Conservation (phyloP, 2,797 vertebrate genomes). For the Protonibea diacanthus region DNA sequence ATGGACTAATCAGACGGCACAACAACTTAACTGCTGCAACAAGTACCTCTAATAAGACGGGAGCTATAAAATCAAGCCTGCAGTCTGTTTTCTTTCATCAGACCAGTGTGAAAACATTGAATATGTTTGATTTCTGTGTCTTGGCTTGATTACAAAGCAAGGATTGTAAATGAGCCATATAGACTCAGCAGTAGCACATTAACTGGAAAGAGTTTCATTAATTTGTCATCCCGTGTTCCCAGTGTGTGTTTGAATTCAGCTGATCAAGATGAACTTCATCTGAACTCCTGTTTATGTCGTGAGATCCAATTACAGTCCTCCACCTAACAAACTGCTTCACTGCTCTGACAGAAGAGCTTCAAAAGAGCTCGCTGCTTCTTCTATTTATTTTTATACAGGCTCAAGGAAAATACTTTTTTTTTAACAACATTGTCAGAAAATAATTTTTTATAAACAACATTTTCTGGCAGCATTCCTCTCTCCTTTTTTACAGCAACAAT, state of each 20-base stretch:
- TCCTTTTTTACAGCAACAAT: no score
- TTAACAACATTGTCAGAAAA: no score
- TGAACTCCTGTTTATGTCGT: not conserved
- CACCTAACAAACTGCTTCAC: not conserved
- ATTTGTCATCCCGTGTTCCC: not conserved
- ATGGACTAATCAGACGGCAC: conserved; percentile 2
- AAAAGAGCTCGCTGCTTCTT: not conserved
- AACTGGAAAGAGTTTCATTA: not conserved
- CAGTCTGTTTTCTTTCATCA: not conserved
- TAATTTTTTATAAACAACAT: no score
- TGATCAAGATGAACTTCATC: not conserved
- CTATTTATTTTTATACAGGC: not conserved
- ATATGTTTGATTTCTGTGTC: not conserved
- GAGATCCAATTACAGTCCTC: not conserved
- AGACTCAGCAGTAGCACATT: not conserved
- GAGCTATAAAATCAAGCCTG: not conserved
- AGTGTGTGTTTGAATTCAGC: not conserved
- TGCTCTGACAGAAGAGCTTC: not conserved
- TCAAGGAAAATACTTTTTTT: not conserved
- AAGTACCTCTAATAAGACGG: not conserved
- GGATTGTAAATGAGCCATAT: not conserved
- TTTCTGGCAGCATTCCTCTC: no score
- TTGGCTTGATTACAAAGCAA: not conserved
- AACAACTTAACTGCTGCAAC: not conserved
- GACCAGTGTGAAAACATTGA: not conserved